Percentiles rank a stretch among this genome's conserved stretches.
Evolutionary conservation across 2,888 invertebrate species (phyloP).

Genomic region (Troides helena): DNA sequence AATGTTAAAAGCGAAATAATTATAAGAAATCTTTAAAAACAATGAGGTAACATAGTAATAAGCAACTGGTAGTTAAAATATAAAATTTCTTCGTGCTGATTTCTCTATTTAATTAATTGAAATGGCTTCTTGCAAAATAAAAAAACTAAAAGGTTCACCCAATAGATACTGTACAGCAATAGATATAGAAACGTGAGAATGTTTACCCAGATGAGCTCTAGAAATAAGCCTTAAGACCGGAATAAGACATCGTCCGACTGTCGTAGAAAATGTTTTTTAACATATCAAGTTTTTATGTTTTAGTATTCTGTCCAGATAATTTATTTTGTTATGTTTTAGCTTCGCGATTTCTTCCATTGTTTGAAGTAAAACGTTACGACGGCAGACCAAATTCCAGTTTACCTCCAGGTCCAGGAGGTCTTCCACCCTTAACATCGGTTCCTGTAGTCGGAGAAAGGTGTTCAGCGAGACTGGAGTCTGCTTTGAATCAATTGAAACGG

Average conservation of each 20-base stretch:
- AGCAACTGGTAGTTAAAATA: neutral
- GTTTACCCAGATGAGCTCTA: no score
- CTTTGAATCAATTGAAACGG: conserved; percentile 83
- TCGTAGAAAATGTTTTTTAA: neutral
- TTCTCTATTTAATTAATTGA: neutral
- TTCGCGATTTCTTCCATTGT: conserved; percentile 69
- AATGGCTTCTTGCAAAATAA: no score
- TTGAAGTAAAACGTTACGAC: conserved; percentile 67
- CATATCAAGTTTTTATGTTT: neutral
- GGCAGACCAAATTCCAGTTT: conserved; percentile 47
- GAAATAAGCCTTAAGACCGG: no score
- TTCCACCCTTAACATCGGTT: conserved; percentile 62
- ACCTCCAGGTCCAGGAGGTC: conserved; percentile 48
- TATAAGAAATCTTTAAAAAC: neutral
- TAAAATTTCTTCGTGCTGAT: neutral
- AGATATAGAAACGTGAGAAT: no score
- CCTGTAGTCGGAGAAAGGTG: conserved; percentile 79
- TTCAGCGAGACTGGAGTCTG: conserved; percentile 83
- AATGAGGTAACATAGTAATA: neutral
- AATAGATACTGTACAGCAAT: no score
- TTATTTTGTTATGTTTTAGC: conserved; percentile 49
- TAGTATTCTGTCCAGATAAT: neutral
- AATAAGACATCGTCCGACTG: no score
- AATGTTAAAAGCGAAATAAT: neutral
- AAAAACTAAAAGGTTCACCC: no score